Conservation (phyloP, 2,113 vertebrate genomes). For the Campylomormyrus numenius region DNA sequence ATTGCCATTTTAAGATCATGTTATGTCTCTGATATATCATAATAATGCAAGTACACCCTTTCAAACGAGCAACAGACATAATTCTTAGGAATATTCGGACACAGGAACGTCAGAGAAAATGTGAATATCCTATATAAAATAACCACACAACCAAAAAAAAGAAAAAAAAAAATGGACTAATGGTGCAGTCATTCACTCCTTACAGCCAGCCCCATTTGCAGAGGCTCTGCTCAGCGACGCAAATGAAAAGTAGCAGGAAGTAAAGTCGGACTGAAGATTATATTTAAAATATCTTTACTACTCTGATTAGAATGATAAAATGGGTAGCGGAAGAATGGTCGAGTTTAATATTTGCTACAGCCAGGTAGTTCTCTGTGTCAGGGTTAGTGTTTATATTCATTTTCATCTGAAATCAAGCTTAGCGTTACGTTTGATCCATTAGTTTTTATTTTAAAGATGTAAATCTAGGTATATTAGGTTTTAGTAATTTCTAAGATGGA, state of each 20-base stretch:
- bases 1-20: neutral
- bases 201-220: neutral
- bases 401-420: neutral
- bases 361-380: neutral
- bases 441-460: neutral
- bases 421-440: neutral
- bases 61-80: neutral
- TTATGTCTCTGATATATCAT: neutral
- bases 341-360: neutral
- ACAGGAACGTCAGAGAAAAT: neutral
- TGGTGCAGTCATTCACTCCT: neutral
- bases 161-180: neutral
- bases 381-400: neutral
- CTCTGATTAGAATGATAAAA: neutral
- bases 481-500: neutral
- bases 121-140: neutral
- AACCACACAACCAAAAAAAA: neutral
- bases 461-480: neutral
- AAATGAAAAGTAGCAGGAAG: neutral
- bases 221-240: neutral
- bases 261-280: neutral
- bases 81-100: neutral
- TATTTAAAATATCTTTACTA: neutral
- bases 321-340: neutral
- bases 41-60: neutral